These are phyloP conservation scores for Chlorops oryzae DNA, from an alignment of 1,140 invertebrate species.

Conservation along the genomic window DNA sequence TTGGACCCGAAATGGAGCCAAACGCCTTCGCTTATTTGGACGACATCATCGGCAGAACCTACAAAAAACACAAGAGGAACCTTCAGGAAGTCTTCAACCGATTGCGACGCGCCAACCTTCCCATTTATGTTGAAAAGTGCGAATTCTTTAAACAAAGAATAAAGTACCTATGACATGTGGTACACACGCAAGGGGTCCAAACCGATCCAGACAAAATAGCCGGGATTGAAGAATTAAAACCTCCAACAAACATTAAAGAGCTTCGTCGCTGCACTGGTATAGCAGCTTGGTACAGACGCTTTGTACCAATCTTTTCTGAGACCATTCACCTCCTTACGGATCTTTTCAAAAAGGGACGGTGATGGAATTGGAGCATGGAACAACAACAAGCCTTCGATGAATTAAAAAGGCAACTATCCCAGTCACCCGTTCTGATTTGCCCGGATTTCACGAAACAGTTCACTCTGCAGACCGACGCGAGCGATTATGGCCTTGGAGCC, in stretches of 20 bases:
- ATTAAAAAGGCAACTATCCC: constrained; percentile 11
- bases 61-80: no score
- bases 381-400: constrained; percentile 8
- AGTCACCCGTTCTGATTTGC: constrained; percentile 11
- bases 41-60: no score
- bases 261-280: constrained; percentile 42
- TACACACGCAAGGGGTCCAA: no score
- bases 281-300: constrained; percentile 39
- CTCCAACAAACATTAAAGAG: no score
- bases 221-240: no score
- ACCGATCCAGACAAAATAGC: no score
- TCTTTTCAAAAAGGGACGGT: not conserved
- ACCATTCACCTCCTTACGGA: constrained; percentile 30
- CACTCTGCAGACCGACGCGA: constrained; percentile 9
- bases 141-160: no score
- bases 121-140: no score
- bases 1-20: constrained; percentile 17
- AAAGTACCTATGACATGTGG: no score
- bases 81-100: no score
- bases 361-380: not conserved
- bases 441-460: not conserved
- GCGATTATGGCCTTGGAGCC: not conserved
- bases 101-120: no score
- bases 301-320: constrained; percentile 32
- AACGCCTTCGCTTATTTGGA: constrained; percentile 40